These are phyloP conservation scores for Melanaphis sacchari DNA, from an alignment of 1,140 invertebrate genomes.

Conservation along the genomic window DNA sequence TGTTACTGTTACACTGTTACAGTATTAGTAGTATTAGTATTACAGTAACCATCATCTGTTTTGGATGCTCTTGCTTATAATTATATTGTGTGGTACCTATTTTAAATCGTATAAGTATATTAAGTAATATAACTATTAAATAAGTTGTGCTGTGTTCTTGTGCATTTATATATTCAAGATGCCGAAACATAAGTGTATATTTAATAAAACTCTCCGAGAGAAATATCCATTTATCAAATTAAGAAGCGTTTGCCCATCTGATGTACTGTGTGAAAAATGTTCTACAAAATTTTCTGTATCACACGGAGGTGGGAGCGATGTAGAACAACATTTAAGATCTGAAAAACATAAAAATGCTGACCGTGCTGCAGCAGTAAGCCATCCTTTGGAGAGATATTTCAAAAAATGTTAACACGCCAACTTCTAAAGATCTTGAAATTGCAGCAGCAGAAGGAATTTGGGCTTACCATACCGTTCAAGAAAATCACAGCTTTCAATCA, in stretches of 20 bases:
- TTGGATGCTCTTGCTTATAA: too few relatives aligned
- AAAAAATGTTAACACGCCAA: slow-evolving; percentile 34
- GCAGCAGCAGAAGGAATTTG: slow-evolving; percentile 60
- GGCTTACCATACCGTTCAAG: slow-evolving; percentile 56
- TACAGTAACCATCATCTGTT: too few relatives aligned
- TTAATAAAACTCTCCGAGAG: slow-evolving; percentile 46
- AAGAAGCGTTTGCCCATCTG: slow-evolving; percentile 18
- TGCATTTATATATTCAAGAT: too few relatives aligned
- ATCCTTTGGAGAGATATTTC: slow-evolving; percentile 22
- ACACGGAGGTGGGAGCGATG: slow-evolving; percentile 36
- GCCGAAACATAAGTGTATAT: slow-evolving; percentile 43
- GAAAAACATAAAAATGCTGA: slow-evolving; percentile 39
- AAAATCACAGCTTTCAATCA: slow-evolving; percentile 61
- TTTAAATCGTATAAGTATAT: too few relatives aligned
- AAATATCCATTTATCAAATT: slow-evolving; percentile 45
- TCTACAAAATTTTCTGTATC: neutral
- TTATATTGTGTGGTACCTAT: too few relatives aligned
- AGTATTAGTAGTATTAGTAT: too few relatives aligned
- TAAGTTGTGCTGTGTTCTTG: too few relatives aligned
- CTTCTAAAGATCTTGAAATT: slow-evolving; percentile 45
- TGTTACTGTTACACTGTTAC: too few relatives aligned
- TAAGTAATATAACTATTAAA: too few relatives aligned
- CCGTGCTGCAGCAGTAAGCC: slow-evolving; percentile 38
- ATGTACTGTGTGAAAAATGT: slow-evolving; percentile 37
- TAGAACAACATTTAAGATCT: slow-evolving; percentile 49